A percentile compares a stretch with the other conserved stretches of the same genome.
Evolutionary conservation across 2,113 vertebrate genomes (phyloP).

Genomic region (Tupaia chinensis): DNA sequence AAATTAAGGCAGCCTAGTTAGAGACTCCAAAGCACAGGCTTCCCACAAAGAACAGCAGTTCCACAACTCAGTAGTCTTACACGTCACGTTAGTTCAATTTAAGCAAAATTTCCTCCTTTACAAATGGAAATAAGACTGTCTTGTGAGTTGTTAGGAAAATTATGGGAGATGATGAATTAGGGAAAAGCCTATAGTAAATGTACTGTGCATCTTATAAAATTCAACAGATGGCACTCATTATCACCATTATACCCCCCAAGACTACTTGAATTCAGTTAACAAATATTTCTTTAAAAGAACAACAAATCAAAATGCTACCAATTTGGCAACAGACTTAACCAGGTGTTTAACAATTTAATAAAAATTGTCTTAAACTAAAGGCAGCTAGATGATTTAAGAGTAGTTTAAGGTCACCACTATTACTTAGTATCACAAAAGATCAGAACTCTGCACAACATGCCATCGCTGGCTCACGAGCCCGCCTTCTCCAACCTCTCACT

Average conservation of each 20-base stretch:
- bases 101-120: constrained; percentile 30
- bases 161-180: constrained; percentile 11
- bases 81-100: not conserved
- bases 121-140: constrained; percentile 34
- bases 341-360: not conserved
- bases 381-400: no score
- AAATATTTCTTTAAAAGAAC: constrained; percentile 52
- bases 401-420: constrained; percentile 11
- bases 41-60: not conserved
- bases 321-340: constrained; percentile 15
- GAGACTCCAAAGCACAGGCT: not conserved
- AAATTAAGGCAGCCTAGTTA: not conserved
- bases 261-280: constrained; percentile 32
- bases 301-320: constrained; percentile 54
- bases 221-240: constrained; percentile 55
- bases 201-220: constrained; percentile 16
- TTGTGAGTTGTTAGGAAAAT: constrained; percentile 14
- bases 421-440: not conserved
- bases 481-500: not conserved
- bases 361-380: not conserved
- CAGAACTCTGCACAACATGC: not conserved
- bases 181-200: constrained; percentile 51
- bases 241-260: not conserved
- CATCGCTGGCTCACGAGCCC: not conserved
- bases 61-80: not conserved